These are phyloP conservation scores for Carollia perspicillata DNA, from an alignment of 2,113 vertebrate species.

Conservation along the genomic window DNA sequence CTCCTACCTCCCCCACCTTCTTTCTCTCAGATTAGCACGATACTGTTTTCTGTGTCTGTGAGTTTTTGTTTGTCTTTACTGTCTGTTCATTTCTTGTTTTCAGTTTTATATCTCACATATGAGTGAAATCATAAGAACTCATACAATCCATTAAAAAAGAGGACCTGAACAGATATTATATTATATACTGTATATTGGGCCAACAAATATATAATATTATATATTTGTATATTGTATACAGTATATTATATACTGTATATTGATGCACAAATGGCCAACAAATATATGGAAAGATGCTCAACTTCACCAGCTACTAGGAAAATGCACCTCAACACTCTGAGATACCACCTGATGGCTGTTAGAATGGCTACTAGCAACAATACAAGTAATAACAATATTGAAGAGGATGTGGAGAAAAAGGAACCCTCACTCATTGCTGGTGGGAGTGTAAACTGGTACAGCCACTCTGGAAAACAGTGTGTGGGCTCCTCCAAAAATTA, in stretches of 20 bases:
- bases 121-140: too few relatives aligned
- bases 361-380: not conserved
- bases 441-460: not conserved
- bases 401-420: not conserved
- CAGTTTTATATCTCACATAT: too few relatives aligned
- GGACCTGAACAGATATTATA: not conserved
- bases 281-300: not conserved
- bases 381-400: not conserved
- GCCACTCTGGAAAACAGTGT: not conserved
- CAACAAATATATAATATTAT: too few relatives aligned
- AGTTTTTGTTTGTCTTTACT: too few relatives aligned
- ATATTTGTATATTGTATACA: too few relatives aligned
- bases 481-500: not conserved
- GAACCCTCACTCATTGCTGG: not conserved
- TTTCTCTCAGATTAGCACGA: too few relatives aligned
- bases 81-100: too few relatives aligned
- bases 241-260: too few relatives aligned
- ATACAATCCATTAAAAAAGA: too few relatives aligned
- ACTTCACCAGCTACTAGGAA: not conserved
- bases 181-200: too few relatives aligned
- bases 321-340: not conserved
- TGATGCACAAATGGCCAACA: not conserved
- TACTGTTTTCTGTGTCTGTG: too few relatives aligned
- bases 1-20: too few relatives aligned
- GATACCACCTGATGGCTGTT: not conserved